Conservation (phyloP, 2,888 invertebrate genomes). For the Blomia tropicalis region DNA sequence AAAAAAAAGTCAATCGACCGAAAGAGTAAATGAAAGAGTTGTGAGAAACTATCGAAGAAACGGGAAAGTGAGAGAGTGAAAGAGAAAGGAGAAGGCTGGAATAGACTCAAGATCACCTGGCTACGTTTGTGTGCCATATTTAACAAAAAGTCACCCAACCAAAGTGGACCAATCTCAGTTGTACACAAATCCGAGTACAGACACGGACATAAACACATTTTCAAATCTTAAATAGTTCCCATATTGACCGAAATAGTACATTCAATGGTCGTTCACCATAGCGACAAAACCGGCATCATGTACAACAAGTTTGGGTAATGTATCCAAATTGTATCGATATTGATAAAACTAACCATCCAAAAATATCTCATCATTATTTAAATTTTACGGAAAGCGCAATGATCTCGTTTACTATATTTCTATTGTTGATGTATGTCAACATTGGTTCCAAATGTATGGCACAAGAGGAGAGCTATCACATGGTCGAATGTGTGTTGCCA, state of each 20-base stretch:
- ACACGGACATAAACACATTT: too few species aligned
- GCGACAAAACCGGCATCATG: not conserved
- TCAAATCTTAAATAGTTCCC: too few species aligned
- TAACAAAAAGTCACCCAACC: constrained; percentile 3
- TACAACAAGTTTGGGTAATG: not conserved
- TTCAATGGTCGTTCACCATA: too few species aligned
- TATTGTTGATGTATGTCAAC: not conserved
- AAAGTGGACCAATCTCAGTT: too few species aligned
- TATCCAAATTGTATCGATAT: not conserved
- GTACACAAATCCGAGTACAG: too few species aligned
- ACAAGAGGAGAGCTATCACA: constrained; percentile 14
- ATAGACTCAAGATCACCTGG: constrained; percentile 4
- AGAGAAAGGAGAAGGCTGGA: not conserved
- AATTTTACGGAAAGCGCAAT: not conserved
- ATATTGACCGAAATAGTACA: not conserved
- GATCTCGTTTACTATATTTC: not conserved
- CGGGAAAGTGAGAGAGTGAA: not conserved
- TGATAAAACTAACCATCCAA: not conserved
- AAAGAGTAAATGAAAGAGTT: not conserved
- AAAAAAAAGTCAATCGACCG: constrained; percentile 1
- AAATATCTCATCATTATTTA: not conserved
- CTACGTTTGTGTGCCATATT: not conserved
- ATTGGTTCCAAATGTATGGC: not conserved
- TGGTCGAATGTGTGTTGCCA: constrained; percentile 19
- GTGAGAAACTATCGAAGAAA: not conserved